Evolutionary conservation across 1,140 invertebrate species (phyloP), one percentile per base, ranked within the genome.

Genomic region (Drosophila tsacasi): DNA sequence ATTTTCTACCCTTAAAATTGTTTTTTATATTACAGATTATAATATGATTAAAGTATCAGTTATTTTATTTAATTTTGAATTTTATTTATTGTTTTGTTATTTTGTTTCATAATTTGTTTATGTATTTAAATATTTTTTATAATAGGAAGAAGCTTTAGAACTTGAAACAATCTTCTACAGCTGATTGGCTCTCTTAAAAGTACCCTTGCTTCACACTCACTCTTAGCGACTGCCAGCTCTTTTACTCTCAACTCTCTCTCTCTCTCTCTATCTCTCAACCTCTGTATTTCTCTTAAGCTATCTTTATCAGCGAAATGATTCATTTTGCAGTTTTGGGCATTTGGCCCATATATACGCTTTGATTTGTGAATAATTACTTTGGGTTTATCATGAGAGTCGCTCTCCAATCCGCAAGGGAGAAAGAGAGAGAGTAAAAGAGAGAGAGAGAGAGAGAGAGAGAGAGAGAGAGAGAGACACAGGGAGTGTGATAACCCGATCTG

Each of bases 141-240:
- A n/a, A n/a, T 50, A 0, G 2, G 5, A 37, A 55, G 6, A 5
- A 10, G 8, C 4, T 19, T 7, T 15, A 19, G 5, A 5, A 23
- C 15, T 37, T 37, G 1, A 23, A 57, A 25, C 2, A 37, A 37
- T 17, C 35, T 23, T 19, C 15, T 17, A n/a, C 54, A 25, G 35
- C 35, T 57, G 21, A 57, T 25, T n/a, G 15, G 15, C 21, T 25
- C 32, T 57, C 54, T 57, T 57, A 12, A 55, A 23, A 57, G 21
- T 12, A 5, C 9, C 7, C 27, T 21, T 19, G 13, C 6, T 21
- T 32, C 50, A 52, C 27, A 12, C n/a, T 32, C n/a, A 9, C 46
- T 17, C 17, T 49, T 3, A 40, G 35, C 12, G 9, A n/a, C 19
- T 6, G 10, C 2, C 5, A 44, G 9, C n/a, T 13, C 47, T 35